Evolutionary conservation across 1,140 invertebrate species (phyloP), one percentile per base, ranked within the genome.

Genomic region (Heliothis virescens): DNA sequence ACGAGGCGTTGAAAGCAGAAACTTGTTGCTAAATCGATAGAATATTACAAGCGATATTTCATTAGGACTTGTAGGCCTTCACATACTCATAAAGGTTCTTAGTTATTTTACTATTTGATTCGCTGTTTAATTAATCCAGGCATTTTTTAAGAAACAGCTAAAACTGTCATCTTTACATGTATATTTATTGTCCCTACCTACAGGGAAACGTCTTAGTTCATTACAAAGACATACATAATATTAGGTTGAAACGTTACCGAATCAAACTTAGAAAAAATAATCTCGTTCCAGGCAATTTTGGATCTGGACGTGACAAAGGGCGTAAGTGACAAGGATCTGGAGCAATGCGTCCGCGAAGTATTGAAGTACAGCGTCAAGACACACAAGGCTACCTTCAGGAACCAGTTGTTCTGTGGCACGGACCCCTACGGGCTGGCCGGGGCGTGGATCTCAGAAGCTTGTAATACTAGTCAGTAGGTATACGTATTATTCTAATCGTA

Each of bases 381-480:
- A 0, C 96, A 95, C 75, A 97, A 96, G 92, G 95, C 95, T 1
- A 95, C 96, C 79, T 98, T 98, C 89, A 95, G 96, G 82, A 98
- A 98, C 95, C 97, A 98, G 89, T 94, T 98, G 2, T 98, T 96
- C 86, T 96, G 96, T n/a, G 97, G 96, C 18, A 90, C 96, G 1
- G 97, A 98, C 89, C 95, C 96, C 7, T 97, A 97, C 86, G 97
- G 97, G 9, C 87, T 98, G 53, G 96, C 96, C n/a, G 97, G 96
- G 5, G 95, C 97, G 13, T 97, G 96, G 96, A 92, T 98, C 29
- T 95, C 97, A 2, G 97, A 98, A 80, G 96, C 96, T 4, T 95
- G 98, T 73, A 98, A 98, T 86, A 97, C 97, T 10, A 97, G 97
- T 93, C 96, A 97, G 97, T 97, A 95, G 96, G 95, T 92, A 69